Conservation (phyloP, 2,113 vertebrate genomes). For the Aegypius monachus region DNA sequence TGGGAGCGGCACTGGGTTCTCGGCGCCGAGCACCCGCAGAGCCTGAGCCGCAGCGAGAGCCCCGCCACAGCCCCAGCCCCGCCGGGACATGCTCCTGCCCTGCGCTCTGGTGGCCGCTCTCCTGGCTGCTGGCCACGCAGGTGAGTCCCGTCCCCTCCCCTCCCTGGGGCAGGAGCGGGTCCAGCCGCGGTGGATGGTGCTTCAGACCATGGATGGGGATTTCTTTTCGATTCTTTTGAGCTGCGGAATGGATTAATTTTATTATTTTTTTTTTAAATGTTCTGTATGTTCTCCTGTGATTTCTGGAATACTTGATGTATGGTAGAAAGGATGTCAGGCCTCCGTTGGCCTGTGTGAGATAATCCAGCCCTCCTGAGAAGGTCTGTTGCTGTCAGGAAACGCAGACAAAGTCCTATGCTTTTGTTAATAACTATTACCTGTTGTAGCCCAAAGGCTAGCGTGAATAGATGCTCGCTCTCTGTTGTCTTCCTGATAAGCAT, state of each 20-base stretch:
- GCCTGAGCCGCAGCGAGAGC: not conserved
- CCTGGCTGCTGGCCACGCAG: conserved; percentile 32
- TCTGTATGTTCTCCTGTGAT: not conserved
- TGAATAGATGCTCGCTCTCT: not conserved
- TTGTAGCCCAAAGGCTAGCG: not conserved
- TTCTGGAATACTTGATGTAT: accelerated
- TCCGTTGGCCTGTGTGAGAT: not conserved
- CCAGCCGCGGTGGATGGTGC: accelerated
- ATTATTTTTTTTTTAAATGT: not conserved
- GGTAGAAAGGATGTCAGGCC: not conserved
- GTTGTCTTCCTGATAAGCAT: not conserved
- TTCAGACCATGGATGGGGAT: accelerated
- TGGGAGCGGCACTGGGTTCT: not conserved
- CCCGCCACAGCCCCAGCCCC: too few relatives aligned
- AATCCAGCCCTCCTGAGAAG: not conserved
- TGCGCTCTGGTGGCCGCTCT: conserved; percentile 22
- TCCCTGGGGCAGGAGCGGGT: not conserved
- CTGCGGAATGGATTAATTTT: not conserved
- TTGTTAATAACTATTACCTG: too few relatives aligned
- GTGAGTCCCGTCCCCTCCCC: conserved; percentile 1
- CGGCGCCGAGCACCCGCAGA: not conserved
- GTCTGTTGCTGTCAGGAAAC: not conserved
- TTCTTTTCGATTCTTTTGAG: not conserved
- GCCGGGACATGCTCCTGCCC: conserved; percentile 19
- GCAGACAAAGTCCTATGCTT: not conserved